A percentile compares a stretch with the other conserved stretches of the same genome.
Evolutionary conservation across 2,888 invertebrate species (phyloP).

Genomic region (Caenorhabditis parvicauda): DNA sequence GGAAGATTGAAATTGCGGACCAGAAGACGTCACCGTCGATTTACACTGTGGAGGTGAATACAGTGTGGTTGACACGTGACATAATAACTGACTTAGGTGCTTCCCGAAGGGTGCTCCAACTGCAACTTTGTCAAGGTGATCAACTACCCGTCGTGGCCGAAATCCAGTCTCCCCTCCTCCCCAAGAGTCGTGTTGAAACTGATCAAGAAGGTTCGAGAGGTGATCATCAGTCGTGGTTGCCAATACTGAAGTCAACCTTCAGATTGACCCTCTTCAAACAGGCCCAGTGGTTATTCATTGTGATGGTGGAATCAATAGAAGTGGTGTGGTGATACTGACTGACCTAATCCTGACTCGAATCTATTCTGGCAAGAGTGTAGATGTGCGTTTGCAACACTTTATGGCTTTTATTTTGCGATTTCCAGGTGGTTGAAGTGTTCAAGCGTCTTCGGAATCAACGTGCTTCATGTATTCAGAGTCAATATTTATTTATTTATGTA

Average conservation of each 20-base stretch:
- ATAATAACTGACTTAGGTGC: too few species aligned
- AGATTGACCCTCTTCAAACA: constrained; percentile 4
- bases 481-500: neutral
- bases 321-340: neutral
- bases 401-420: neutral
- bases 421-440: constrained; percentile 3
- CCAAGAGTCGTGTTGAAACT: neutral
- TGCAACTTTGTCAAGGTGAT: neutral
- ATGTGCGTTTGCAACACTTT: neutral
- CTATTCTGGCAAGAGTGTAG: neutral
- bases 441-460: neutral
- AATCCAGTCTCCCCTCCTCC: neutral
- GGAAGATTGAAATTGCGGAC: constrained; percentile 1
- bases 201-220: too few species aligned
- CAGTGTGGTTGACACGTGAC: too few species aligned
- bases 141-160: constrained; percentile 1
- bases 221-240: too few species aligned
- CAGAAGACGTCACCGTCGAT: neutral
- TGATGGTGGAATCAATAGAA: constrained; percentile 2
- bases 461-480: too few species aligned
- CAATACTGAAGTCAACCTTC: too few species aligned
- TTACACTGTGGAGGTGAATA: constrained; percentile 3
- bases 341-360: neutral
- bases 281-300: constrained; percentile 8
- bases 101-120: constrained; percentile 8